Evolutionary conservation across 2,797 vertebrate species (phyloP).

Genomic region (Buphagus erythrorhynchus): DNA sequence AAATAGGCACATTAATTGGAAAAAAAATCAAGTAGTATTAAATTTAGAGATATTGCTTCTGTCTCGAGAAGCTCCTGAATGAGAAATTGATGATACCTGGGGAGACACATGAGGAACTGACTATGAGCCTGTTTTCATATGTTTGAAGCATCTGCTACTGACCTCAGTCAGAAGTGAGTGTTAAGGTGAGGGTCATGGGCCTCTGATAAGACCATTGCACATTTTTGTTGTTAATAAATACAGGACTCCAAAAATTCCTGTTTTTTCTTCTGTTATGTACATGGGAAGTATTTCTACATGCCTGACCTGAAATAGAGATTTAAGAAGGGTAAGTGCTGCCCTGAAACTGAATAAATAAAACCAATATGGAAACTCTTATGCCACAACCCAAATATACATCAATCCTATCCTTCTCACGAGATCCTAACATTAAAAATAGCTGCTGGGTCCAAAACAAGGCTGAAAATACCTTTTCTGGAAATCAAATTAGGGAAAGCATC

Average conservation of each 20-base stretch:
- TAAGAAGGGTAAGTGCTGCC: background rate
- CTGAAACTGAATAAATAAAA: background rate
- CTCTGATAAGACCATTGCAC: fast-evolving
- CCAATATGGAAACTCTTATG: background rate
- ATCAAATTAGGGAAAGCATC: background rate
- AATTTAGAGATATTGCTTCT: background rate
- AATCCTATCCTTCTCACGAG: background rate
- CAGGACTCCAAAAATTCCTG: background rate
- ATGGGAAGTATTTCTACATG: background rate
- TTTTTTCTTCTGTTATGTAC: background rate
- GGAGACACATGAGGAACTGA: background rate
- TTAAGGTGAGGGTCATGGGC: background rate
- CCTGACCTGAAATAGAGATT: background rate
- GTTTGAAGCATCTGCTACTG: background rate
- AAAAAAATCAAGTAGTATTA: background rate
- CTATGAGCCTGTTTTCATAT: background rate
- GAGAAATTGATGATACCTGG: background rate
- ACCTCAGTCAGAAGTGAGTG: background rate
- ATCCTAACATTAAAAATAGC: background rate
- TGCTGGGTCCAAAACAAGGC: background rate
- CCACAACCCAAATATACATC: background rate
- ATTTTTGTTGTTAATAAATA: background rate
- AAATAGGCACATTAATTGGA: background rate
- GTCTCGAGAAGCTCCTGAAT: background rate
- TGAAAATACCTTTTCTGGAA: constrained; percentile 53